Conservation (phyloP, 2,888 invertebrate species). For the Orchestes rusci region DNA sequence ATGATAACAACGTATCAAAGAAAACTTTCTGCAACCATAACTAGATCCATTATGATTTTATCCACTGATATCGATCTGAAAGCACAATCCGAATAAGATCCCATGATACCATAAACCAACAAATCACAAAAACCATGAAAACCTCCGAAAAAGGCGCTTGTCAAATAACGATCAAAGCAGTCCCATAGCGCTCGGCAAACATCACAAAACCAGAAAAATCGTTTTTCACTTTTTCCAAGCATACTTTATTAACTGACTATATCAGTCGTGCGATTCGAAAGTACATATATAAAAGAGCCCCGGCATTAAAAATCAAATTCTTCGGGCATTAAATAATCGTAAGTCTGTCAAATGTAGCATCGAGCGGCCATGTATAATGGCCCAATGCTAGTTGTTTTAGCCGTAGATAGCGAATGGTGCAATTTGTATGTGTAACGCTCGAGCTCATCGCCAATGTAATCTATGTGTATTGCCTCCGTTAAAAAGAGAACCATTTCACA, state of each 20-base stretch:
- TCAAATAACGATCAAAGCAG: conserved; percentile 1
- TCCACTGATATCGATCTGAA: too few relatives aligned
- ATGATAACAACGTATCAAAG: too few relatives aligned
- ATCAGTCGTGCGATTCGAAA: conserved; percentile 12
- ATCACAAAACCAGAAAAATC: conserved; percentile 9
- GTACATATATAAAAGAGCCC: conserved; percentile 27
- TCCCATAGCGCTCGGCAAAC: too few relatives aligned
- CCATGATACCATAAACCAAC: too few relatives aligned
- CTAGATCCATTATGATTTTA: too few relatives aligned
- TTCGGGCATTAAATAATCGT: conserved; percentile 35
- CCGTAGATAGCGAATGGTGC: conserved; percentile 38
- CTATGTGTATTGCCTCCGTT: conserved; percentile 39
- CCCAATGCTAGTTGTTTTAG: conserved; percentile 29
- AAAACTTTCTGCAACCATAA: too few relatives aligned
- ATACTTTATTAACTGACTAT: conserved; percentile 16
- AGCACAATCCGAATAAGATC: too few relatives aligned
- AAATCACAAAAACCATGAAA: too few relatives aligned
- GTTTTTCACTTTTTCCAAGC: conserved; percentile 9
- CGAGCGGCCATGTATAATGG: conserved; percentile 33
- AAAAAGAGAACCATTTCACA: conserved; percentile 41
- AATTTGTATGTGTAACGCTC: conserved; percentile 42
- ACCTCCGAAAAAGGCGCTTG: conserved; percentile 5
- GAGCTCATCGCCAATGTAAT: conserved; percentile 22
- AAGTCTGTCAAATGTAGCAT: conserved; percentile 34
- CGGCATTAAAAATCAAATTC: conserved; percentile 29